Evolutionary conservation across 2,113 vertebrate genomes (phyloP).

Genomic region (Chloroceryle aenea): DNA sequence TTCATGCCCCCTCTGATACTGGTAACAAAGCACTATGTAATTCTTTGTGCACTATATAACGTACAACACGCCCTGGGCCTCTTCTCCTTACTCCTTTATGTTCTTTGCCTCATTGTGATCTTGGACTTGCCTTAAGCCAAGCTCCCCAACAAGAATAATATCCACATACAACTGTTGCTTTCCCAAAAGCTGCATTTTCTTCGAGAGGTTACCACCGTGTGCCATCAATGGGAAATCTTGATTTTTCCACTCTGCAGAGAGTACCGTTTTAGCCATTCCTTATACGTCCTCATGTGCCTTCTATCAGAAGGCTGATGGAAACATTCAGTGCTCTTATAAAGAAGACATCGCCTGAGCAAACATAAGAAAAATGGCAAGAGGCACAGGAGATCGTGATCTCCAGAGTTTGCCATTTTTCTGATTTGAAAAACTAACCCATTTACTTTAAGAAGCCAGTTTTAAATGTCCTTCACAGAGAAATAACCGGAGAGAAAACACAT

Average conservation of each 20-base stretch:
- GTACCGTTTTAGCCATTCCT: background rate
- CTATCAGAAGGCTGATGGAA: background rate
- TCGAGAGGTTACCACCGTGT: background rate
- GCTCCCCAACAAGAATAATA: background rate
- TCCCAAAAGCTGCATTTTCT: background rate
- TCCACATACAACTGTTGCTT: background rate
- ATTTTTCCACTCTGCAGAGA: background rate
- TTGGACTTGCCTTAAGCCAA: background rate
- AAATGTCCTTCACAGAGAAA: background rate
- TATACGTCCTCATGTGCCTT: background rate
- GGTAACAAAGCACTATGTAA: background rate
- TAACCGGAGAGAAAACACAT: background rate
- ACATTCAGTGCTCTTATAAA: background rate
- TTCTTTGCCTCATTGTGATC: background rate
- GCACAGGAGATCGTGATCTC: background rate
- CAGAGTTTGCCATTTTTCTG: background rate
- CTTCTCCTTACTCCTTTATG: background rate
- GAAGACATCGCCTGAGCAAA: background rate
- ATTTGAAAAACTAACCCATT: background rate
- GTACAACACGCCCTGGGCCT: background rate
- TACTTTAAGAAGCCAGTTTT: background rate
- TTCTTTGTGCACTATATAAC: background rate
- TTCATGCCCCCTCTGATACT: background rate
- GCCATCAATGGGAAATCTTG: background rate
- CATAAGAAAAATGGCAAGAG: background rate